Evolutionary conservation across 2,113 vertebrate genomes (phyloP), one percentile per base, ranked within the genome.

Genomic region (Chaetodon auriga): DNA sequence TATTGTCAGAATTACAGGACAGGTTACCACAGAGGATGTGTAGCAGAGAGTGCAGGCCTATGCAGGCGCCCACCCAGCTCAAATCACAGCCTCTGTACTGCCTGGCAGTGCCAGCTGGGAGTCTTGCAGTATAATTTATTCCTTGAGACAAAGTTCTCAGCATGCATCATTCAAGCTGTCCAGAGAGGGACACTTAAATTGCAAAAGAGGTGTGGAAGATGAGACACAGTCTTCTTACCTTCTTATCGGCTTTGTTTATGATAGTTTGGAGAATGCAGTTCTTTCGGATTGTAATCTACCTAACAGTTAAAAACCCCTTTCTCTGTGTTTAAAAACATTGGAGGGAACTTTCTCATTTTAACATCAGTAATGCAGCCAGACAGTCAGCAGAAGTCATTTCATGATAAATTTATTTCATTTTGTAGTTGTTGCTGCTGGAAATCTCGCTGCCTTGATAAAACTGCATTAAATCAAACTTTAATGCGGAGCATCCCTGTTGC

Each of bases 1-100:
- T 78, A 77, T 80, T 78, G 86, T 89, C 80, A 82, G 83, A 92
- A 93, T 94, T 90, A 91, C 78, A 93, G 86, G 82, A 69, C 75
- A 85, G 78, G 80, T 90, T 25, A 90, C 92, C 93, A 90, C 89
- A 91, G 81, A 90, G 83, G 83, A 81, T 87, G 53, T 90, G 83
- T 76, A 80, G 80, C 80, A 84, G 21, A 45, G 88, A 82, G 74
- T 68, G 58, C 65, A 76, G 78, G 68, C 78, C 68, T 12, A 51
- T 23, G 58, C 85, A 71, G 65, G 84, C 62, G 77, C 87, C 84
- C 89, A 85, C 87, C 87, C 73, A 75, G 65, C 75, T 57, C 49
- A 91, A 84, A 89, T 84, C 80, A 88, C 83, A 87, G 69, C 72
- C 85, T 88, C 72, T 18, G 53, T 51, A 11, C 43, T 77, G 71